Evolutionary conservation across 2,797 vertebrate species (phyloP).

Genomic region (Typhlichthys subterraneus): DNA sequence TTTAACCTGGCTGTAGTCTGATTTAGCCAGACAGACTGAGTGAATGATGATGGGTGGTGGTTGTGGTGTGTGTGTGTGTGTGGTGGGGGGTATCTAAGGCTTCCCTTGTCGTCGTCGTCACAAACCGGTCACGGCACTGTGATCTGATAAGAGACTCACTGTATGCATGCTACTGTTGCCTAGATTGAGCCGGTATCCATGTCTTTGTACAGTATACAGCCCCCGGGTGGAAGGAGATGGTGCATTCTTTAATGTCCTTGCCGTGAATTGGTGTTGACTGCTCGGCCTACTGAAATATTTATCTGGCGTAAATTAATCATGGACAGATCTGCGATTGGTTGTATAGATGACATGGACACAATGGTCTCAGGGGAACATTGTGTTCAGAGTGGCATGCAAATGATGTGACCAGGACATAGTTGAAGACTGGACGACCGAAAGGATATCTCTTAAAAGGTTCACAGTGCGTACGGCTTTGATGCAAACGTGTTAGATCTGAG

Average conservation of each 20-base stretch:
- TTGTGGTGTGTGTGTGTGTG: conserved; percentile 40
- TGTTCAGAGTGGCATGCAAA: conserved; percentile 18
- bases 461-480: no score
- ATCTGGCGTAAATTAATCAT: conserved; percentile 71
- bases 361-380: conserved; percentile 36
- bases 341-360: conserved; percentile 43
- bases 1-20: conserved; percentile 37
- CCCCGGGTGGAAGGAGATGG: no score
- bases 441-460: no score
- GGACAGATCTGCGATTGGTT: conserved; percentile 49
- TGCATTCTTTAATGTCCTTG: conserved; percentile 46
- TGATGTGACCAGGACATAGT: no score
- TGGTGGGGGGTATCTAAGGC: conserved; percentile 59
- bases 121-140: conserved; percentile 53
- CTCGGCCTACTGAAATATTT: conserved; percentile 68
- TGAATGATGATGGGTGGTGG: not conserved
- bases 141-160: conserved; percentile 65
- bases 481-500: no score
- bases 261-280: conserved; percentile 60
- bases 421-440: no score
- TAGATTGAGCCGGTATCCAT: conserved; percentile 53
- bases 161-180: conserved; percentile 57
- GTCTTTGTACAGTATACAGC: conserved; percentile 21
- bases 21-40: conserved; percentile 60
- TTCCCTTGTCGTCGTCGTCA: conserved; percentile 3